A percentile compares a stretch with the other conserved stretches of the same genome.
Conservation (phyloP, 2,113 vertebrate species). For the Brachyhypopomus gauderio region DNA sequence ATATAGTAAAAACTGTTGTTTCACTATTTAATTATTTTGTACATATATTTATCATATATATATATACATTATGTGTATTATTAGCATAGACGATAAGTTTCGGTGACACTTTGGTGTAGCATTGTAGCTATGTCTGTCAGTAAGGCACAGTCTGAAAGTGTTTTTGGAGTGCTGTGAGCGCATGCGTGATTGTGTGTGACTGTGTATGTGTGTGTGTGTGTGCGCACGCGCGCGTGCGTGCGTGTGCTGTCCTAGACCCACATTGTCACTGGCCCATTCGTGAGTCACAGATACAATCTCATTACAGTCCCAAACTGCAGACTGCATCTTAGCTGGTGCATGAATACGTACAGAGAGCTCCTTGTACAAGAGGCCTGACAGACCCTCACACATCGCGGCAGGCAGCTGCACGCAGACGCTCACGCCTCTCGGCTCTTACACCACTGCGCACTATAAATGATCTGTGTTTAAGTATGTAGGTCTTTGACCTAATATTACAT, state of each 20-base stretch:
- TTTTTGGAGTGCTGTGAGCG: too few species aligned
- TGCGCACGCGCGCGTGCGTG: background rate
- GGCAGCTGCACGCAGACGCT: background rate
- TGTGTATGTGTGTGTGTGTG: conserved; percentile 4
- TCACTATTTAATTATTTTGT: too few species aligned
- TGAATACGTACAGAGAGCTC: background rate
- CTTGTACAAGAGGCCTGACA: background rate
- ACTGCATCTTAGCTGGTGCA: background rate
- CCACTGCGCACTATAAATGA: conserved; percentile 30
- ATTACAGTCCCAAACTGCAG: conserved; percentile 12
- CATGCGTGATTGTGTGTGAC: background rate
- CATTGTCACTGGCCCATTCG: background rate
- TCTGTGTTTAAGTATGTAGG: conserved; percentile 47
- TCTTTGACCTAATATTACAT: conserved; percentile 48
- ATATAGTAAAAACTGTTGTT: too few species aligned
- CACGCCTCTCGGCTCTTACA: conserved; percentile 6
- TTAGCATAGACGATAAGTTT: too few species aligned
- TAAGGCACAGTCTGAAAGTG: too few species aligned
- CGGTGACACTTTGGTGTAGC: too few species aligned
- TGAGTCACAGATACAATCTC: conserved; percentile 32
- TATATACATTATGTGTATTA: too few species aligned
- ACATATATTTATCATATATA: too few species aligned
- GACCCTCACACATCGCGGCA: background rate
- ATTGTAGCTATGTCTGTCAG: too few species aligned
- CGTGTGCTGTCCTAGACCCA: conserved; percentile 24